These are phyloP conservation scores for Melospiza georgiana DNA, from an alignment of 2,113 vertebrate genomes.

Conservation along the genomic window DNA sequence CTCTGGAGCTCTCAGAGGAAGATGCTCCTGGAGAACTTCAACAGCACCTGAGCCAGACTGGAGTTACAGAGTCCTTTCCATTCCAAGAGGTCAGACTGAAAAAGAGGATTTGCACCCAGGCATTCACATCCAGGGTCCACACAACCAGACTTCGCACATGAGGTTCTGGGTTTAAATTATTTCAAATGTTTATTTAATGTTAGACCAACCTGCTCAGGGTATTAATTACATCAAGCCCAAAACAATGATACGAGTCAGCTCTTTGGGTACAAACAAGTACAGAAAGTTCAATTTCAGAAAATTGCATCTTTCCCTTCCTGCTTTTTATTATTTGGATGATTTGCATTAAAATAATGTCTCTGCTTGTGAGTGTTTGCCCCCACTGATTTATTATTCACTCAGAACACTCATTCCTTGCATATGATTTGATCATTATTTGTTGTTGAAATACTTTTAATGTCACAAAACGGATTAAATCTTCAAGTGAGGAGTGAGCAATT, in stretches of 20 bases:
- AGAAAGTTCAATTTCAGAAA: neutral
- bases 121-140: neutral
- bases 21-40: neutral
- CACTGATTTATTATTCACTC: neutral
- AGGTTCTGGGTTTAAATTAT: neutral
- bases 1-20: neutral
- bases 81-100: neutral
- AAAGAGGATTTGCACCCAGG: neutral
- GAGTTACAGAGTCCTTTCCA: neutral
- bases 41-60: neutral
- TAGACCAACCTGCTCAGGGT: neutral
- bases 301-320: neutral
- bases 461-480: conserved; percentile 32
- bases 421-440: neutral
- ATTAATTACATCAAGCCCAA: neutral
- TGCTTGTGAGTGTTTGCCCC: neutral
- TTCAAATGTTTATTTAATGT: neutral
- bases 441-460: conserved; percentile 3
- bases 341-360: neutral
- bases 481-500: conserved; percentile 6
- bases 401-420: neutral
- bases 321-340: neutral
- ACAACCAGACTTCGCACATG: accelerated
- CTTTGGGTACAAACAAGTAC: neutral
- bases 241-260: neutral